These are phyloP conservation scores for Priocnemis perturbator DNA, from an alignment of 2,888 invertebrate genomes.

Conservation along the genomic window DNA sequence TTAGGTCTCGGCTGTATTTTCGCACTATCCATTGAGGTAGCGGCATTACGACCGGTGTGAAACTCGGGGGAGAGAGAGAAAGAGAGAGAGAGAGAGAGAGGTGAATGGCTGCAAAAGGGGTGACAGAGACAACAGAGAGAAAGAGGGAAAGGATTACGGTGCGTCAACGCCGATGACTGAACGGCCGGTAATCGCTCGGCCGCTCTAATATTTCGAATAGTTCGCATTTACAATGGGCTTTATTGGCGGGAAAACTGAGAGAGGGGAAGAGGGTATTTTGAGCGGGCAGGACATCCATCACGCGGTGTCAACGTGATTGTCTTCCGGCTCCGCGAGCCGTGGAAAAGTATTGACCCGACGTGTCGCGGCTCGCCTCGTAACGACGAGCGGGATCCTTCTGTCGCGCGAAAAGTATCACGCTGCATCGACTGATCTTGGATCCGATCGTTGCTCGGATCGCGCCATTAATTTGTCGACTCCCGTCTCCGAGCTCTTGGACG, in stretches of 20 bases:
- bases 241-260: slow-evolving; percentile 71
- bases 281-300: slow-evolving; percentile 73
- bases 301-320: slow-evolving; percentile 75
- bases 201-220: slow-evolving; percentile 75
- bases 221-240: slow-evolving; percentile 75
- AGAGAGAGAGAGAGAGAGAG: slow-evolving; percentile 23
- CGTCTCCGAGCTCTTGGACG: too few species aligned
- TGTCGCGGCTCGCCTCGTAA: slow-evolving; percentile 9
- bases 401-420: not conserved
- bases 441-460: too few species aligned
- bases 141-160: slow-evolving; percentile 70
- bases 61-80: slow-evolving; percentile 4
- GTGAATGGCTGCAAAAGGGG: slow-evolving; percentile 8
- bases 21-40: too few species aligned
- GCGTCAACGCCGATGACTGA: slow-evolving; percentile 74
- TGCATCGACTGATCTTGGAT: not conserved
- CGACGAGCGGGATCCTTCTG: slow-evolving; percentile 3
- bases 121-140: slow-evolving; percentile 27
- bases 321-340: slow-evolving; percentile 65
- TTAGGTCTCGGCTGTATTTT: not conserved
- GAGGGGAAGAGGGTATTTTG: slow-evolving; percentile 60
- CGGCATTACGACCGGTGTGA: not conserved
- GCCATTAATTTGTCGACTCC: not conserved
- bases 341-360: slow-evolving; percentile 66
- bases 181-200: slow-evolving; percentile 71